These are phyloP conservation scores for Piaya cayana DNA, from an alignment of 2,113 vertebrate genomes.

Conservation along the genomic window DNA sequence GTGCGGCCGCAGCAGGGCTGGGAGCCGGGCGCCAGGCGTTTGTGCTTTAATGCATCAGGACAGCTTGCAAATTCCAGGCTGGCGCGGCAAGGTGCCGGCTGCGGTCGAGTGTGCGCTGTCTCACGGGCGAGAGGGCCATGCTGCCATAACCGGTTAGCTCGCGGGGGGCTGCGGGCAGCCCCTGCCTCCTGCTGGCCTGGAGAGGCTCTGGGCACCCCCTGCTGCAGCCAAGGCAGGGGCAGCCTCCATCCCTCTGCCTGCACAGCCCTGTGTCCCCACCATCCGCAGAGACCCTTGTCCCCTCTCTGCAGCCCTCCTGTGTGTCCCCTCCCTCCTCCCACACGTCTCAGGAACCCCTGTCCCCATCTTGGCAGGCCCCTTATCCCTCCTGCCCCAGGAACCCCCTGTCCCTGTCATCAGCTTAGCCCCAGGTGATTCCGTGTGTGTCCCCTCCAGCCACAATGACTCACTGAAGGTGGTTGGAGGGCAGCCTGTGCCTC, in stretches of 20 bases:
- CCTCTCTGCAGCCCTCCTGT: neutral
- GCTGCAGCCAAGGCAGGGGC: neutral
- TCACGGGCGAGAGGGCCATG: neutral
- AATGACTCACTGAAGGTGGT: neutral
- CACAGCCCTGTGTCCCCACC: neutral
- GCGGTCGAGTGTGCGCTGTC: neutral
- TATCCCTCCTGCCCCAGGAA: neutral
- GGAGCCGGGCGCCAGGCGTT: neutral
- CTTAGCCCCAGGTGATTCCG: neutral
- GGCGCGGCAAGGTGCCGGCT: constrained; percentile 17
- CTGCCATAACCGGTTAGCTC: neutral
- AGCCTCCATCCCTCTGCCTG: neutral
- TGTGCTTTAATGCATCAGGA: constrained; percentile 52
- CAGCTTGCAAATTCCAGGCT: constrained; percentile 57
- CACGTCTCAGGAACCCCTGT: neutral
- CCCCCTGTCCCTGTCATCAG: no score
- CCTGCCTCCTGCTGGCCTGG: neutral
- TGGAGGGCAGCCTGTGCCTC: neutral
- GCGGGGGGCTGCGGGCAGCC: neutral
- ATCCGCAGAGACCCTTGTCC: no score
- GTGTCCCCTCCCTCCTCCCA: no score
- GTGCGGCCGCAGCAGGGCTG: neutral
- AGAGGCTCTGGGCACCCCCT: no score
- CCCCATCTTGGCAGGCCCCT: no score
- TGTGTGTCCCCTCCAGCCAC: no score